Conservation (phyloP, 2,797 vertebrate species). For the Cebuella pygmaea region DNA sequence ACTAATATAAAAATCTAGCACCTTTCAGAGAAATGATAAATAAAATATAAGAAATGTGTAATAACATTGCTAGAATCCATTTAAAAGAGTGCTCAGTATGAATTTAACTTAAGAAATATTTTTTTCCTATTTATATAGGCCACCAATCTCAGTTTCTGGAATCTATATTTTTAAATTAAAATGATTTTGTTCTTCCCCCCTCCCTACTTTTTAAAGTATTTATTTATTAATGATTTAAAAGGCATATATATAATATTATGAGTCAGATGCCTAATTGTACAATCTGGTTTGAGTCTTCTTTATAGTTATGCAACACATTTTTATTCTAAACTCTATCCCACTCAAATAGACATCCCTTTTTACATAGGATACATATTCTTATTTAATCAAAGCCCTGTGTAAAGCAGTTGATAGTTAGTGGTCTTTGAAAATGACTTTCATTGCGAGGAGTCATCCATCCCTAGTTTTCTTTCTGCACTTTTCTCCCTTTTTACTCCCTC, state of each 20-base stretch:
- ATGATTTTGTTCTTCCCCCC: background rate
- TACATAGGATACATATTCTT: constrained; percentile 66
- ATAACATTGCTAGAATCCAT: constrained; percentile 57
- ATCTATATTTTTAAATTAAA: constrained; percentile 79
- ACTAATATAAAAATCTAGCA: constrained; percentile 73
- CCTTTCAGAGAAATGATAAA: constrained; percentile 76
- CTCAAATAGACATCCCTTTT: constrained; percentile 41
- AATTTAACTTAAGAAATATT: constrained; percentile 67
- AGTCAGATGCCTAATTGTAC: constrained; percentile 15
- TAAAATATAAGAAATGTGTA: constrained; percentile 65
- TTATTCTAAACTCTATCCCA: constrained; percentile 52
- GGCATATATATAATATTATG: background rate
- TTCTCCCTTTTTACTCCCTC: constrained; percentile 2
- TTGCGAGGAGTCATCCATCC: constrained; percentile 48
- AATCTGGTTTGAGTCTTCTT: constrained; percentile 51
- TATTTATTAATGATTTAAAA: constrained; percentile 62
- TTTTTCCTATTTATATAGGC: constrained; percentile 61
- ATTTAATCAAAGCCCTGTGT: constrained; percentile 60
- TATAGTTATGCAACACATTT: constrained; percentile 30
- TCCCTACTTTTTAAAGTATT: constrained; percentile 74
- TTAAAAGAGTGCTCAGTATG: constrained; percentile 34
- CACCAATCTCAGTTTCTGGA: constrained; percentile 73
- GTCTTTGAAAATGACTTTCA: constrained; percentile 65
- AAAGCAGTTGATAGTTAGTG: constrained; percentile 72
- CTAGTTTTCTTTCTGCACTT: constrained; percentile 32